Evolutionary conservation across 2,113 vertebrate genomes (phyloP), one percentile per base, ranked within the genome.

Genomic region (Cyanoramphus novaezelandiae): DNA sequence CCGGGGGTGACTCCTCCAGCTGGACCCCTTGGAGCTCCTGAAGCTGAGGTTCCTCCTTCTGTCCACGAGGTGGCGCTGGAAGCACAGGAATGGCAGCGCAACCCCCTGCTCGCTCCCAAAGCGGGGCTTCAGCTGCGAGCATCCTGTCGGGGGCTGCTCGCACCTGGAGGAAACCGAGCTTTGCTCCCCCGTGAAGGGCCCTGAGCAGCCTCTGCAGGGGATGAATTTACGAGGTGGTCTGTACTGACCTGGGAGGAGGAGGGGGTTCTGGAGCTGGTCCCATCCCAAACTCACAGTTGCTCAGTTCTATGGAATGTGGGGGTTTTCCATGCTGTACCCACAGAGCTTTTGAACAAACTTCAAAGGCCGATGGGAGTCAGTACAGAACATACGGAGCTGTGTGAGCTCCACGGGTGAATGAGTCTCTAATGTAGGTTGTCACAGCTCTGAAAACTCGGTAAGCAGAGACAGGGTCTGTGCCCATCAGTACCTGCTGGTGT

Each of bases 1-100:
- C 29, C 50, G 47, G 41, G 4, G 44, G 79, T 13, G 76, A 49
- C 76, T 74, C 20, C 86, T 55, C n/a, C 55, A 47, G 63, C 37
- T 64, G 50, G 23, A 5, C 39, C 65, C 23, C 55, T 70, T 2
- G 6, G 37, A 70, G n/a, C 31, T 27, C 39, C 60, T n/a, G 27
- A 53, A 41, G 49, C 5, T 0, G 47, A n/a, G 2, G 4, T 64
- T 86, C 77, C 88, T 35, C 1, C 4, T 24, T 41, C 20, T 41
- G 82, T 8, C 37, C 97, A 88, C 86, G 19, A 96, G 97, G 60
- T 93, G 97, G 95, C 92, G 65, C 49, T 88, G 21, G 53, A 49
- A 83, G 74, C 12, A 14, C 86, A 93, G 79, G 57, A 92, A 90
- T 93, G 87, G 16, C 29, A 27, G 18, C 1, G 0, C 0, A 4